Percentiles rank a stretch among this genome's conserved stretches.
Evolutionary conservation across 2,113 vertebrate species (phyloP).

Genomic region (Brienomyrus brachyistius): DNA sequence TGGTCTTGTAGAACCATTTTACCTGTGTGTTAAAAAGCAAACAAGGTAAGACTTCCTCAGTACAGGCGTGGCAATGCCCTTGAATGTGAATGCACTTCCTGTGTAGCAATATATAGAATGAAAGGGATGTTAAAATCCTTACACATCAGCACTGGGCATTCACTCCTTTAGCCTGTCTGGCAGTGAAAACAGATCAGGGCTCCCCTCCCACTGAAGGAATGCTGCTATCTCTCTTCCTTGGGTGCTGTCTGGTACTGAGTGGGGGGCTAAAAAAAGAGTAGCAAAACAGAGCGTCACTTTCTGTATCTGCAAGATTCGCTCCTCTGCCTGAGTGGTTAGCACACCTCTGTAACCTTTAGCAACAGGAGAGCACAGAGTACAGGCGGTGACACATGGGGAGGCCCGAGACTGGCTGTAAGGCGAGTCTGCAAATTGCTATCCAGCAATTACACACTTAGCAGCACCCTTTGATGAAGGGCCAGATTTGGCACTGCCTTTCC

Average conservation of each 20-base stretch:
- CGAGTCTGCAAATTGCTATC: neutral
- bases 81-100: neutral
- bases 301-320: neutral
- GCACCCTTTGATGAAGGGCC: constrained; percentile 32
- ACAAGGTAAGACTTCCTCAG: neutral
- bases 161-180: constrained; percentile 15
- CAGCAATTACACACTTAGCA: constrained; percentile 34
- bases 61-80: neutral
- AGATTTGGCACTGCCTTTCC: constrained; percentile 28
- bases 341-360: neutral
- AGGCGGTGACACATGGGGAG: constrained; percentile 7
- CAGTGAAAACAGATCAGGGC: constrained; percentile 36
- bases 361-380: constrained; percentile 38
- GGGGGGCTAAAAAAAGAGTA: neutral
- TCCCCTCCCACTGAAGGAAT: constrained; percentile 61
- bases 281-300: neutral
- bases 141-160: constrained; percentile 7
- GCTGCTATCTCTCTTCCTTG: constrained; percentile 41
- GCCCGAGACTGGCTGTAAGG: constrained; percentile 22
- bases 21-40: neutral
- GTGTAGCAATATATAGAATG: neutral
- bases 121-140: neutral
- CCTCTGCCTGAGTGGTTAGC: neutral
- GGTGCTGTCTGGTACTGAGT: neutral
- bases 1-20: neutral